Evolutionary conservation across 2,797 vertebrate species (phyloP).

Genomic region (Anabacerthia variegaticeps): DNA sequence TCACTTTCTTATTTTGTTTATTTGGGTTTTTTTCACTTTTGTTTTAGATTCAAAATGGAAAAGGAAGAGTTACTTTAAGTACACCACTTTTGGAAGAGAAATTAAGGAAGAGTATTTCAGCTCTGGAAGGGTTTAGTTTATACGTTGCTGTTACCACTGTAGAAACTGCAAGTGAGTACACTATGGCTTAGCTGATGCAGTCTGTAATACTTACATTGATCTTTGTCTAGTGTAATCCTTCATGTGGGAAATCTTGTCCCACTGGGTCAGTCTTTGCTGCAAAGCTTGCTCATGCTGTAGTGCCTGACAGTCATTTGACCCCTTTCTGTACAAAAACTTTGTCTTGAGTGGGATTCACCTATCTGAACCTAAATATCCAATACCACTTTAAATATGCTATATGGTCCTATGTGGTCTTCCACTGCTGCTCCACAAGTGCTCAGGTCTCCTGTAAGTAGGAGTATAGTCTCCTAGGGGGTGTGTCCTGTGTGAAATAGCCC

Average conservation of each 20-base stretch:
- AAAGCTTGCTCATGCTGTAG: not conserved
- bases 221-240: not conserved
- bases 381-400: not conserved
- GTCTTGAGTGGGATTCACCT: accelerated
- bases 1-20: not conserved
- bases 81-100: conserved; percentile 41
- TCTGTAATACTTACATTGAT: not conserved
- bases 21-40: not conserved
- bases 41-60: conserved; percentile 68
- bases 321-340: not conserved
- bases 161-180: conserved; percentile 77
- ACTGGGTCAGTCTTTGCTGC: not conserved
- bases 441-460: not conserved
- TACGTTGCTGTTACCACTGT: conserved; percentile 71
- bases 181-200: not conserved
- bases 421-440: not conserved
- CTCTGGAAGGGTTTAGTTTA: conserved; percentile 61
- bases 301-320: not conserved
- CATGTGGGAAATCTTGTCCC: not conserved
- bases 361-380: not conserved
- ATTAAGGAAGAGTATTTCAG: not conserved
- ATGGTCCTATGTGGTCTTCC: not conserved
- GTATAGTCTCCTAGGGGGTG: not conserved
- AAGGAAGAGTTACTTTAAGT: conserved; percentile 32
- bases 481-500: not conserved